Conservation (phyloP, 1,140 invertebrate species). For the Temnothorax nylanderi region DNA sequence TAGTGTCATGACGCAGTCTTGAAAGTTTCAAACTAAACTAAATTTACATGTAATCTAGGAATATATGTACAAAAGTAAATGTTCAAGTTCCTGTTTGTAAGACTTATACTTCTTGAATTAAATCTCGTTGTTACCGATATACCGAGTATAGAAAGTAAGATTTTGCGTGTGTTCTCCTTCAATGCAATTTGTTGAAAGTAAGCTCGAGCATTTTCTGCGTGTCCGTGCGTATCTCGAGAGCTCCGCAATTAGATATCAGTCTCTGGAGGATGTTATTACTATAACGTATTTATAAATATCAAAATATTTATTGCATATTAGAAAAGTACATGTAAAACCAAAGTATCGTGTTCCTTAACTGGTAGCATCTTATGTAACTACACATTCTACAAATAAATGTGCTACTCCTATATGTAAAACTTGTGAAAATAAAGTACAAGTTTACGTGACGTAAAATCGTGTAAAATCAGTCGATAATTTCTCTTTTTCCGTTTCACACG, state of each 20-base stretch:
- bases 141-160: not conserved
- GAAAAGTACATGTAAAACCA: conserved; percentile 75
- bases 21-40: conserved; percentile 31
- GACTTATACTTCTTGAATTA: conserved; percentile 46
- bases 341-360: conserved; percentile 73
- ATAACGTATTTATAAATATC: conserved; percentile 61
- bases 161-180: not conserved
- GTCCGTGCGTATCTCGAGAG: conserved; percentile 12
- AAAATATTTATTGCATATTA: conserved; percentile 67
- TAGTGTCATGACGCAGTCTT: not conserved
- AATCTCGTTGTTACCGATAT: conserved; percentile 32
- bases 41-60: conserved; percentile 21
- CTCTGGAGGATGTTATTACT: conserved; percentile 21
- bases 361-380: conserved; percentile 56
- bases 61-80: conserved; percentile 28
- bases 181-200: conserved; percentile 21
- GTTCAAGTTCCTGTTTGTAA: conserved; percentile 54
- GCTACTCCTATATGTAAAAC: conserved; percentile 54
- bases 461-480: conserved; percentile 27
- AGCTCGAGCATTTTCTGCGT: not conserved
- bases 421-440: conserved; percentile 66
- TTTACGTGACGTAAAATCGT: conserved; percentile 50
- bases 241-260: conserved; percentile 21
- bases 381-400: conserved; percentile 64
- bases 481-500: conserved; percentile 12